phyloP scores from a whole-genome alignment of 2,888 invertebrate species.

The Tetragnatha montana region DNA sequence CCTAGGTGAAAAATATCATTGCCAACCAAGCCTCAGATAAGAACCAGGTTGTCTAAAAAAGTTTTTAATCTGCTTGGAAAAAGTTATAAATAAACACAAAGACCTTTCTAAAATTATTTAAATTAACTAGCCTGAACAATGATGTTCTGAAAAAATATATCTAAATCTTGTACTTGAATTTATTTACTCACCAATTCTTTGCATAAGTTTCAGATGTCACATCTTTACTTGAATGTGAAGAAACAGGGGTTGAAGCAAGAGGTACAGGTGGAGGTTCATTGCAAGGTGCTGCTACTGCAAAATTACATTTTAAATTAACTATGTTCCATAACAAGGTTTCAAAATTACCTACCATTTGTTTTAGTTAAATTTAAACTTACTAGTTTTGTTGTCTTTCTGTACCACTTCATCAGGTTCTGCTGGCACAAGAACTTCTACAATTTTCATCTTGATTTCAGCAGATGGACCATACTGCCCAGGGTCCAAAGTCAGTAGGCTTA shows the following conservation, averaged over 20 bases:
- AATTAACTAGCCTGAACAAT: too few species aligned
- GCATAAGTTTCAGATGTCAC: conserved; percentile 73
- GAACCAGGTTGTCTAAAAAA: too few species aligned
- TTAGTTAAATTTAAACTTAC: not conserved
- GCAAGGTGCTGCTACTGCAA: not conserved
- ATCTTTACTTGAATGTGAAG: conserved; percentile 40
- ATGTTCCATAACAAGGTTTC: not conserved
- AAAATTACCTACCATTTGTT: not conserved
- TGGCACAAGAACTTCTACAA: conserved; percentile 88
- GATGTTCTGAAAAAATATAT: too few species aligned
- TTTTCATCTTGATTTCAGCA: conserved; percentile 96
- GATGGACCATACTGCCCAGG: conserved; percentile 97
- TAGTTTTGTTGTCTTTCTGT: not conserved
- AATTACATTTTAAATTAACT: not conserved
- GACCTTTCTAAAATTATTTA: too few species aligned
- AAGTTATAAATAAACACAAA: too few species aligned
- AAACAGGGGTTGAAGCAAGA: conserved; percentile 3
- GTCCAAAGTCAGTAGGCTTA: conserved; percentile 79
- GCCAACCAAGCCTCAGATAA: too few species aligned
- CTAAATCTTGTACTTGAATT: not conserved
- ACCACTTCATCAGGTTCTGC: conserved; percentile 28
- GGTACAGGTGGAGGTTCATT: not conserved
- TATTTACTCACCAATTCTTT: conserved; percentile 73
- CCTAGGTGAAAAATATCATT: too few species aligned
- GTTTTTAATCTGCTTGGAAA: too few species aligned